Conservation (phyloP, 2,888 invertebrate genomes). For the Proisotoma minuta region DNA sequence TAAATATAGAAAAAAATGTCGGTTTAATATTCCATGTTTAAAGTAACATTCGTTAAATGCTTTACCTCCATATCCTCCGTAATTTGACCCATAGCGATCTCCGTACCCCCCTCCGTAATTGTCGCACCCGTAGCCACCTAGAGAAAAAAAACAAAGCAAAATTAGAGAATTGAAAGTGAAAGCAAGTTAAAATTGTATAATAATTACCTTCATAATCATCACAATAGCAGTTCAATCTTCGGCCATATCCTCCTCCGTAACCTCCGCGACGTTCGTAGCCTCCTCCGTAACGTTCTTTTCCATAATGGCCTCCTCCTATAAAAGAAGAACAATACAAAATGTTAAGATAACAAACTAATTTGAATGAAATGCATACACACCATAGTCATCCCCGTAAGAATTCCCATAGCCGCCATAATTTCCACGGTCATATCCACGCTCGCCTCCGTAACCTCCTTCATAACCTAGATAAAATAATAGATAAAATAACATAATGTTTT, state of each 20-base stretch:
- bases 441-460: neutral
- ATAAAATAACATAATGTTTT: neutral
- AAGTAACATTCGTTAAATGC: too few relatives aligned
- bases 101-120: slow-evolving; percentile 7
- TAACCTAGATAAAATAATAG: neutral
- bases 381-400: slow-evolving; percentile 11
- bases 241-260: slow-evolving; percentile 11
- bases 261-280: neutral
- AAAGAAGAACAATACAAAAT: too few relatives aligned
- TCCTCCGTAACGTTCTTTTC: neutral
- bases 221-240: neutral
- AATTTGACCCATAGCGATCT: too few relatives aligned
- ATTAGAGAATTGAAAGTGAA: neutral
- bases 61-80: too few relatives aligned
- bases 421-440: neutral
- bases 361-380: neutral
- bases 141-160: too few relatives aligned
- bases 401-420: slow-evolving; percentile 7
- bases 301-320: too few relatives aligned
- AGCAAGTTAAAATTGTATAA: neutral
- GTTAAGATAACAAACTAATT: too few relatives aligned
- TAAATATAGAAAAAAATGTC: too few relatives aligned
- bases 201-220: slow-evolving; percentile 3
- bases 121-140: neutral
- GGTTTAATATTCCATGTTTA: too few relatives aligned